Conservation (phyloP, 2,113 vertebrate species). For the Apodemus sylvaticus region DNA sequence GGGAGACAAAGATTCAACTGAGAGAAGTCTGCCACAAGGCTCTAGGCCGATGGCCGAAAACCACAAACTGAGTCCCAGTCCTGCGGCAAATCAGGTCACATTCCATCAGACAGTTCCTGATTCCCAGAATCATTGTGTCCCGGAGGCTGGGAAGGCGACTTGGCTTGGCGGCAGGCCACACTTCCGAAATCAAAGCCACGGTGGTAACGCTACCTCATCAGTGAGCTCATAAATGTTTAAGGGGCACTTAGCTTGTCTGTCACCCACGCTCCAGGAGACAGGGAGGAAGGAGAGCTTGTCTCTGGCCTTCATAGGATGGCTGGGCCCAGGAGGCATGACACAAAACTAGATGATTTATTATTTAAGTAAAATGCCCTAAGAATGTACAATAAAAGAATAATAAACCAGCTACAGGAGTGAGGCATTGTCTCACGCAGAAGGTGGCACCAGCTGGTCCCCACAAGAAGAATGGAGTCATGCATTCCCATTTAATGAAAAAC, state of each 20-base stretch:
- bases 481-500: not conserved
- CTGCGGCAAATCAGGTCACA: not conserved
- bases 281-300: not conserved
- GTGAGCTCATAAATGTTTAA: not conserved
- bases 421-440: not conserved
- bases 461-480: not conserved
- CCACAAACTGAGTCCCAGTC: not conserved
- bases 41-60: not conserved
- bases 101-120: not conserved
- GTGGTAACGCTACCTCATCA: not conserved
- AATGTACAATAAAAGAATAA: not conserved
- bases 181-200: not conserved
- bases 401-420: not conserved
- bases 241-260: not conserved
- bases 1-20: conserved; percentile 70
- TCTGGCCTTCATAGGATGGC: conserved; percentile 13
- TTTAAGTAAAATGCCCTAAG: not conserved
- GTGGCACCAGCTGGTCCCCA: not conserved
- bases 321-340: not conserved
- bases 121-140: not conserved
- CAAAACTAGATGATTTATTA: not conserved
- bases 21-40: not conserved
- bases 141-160: not conserved
- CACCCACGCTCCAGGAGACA: not conserved
- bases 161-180: not conserved